Base-by-base conservation (phyloP, 2,113 vertebrate genomes). In the Hirundichthys speculiger region DNA sequence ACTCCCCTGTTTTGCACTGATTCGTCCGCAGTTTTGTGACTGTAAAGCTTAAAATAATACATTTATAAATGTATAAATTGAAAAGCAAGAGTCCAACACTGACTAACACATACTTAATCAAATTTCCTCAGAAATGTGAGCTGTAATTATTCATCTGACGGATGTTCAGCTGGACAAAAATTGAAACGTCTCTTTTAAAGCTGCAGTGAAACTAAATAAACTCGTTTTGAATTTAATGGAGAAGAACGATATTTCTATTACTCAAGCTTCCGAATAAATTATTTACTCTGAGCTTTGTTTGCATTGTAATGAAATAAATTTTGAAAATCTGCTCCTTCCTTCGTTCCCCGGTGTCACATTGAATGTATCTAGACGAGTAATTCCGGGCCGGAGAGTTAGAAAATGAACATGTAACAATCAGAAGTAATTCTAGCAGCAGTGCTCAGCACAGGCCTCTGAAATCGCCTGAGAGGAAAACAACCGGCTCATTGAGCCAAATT, bases 331-430 rank as follows among this genome's bases (percentile, higher is more conserved):
- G 39, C 18, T 41, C 34, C n/a, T 58, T 73, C 18, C 64, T 72
- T 58, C 55, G 59, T 43, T 20, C 58, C 38, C 16, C 48, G 13
- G 25, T 56, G 56, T 64, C 60, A 62, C 22, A 51, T 25, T 57
- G 66, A 72, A 69, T 58, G 48, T 45, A 79, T 68, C 39, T 53
- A 19, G 38, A 50, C 4, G 13, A 63, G 22, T 50, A 13, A 56
- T 27, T 54, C 60, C 54, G 45, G 46, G 61, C 19, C 4, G 21
- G 59, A 55, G 22, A 58, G 19, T 64, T 30, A n/a, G n/a, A 40
- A 65, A 75, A 77, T 72, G 46, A 68, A 65, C 22, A 18, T 24
- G 62, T 41, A 64, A 48, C 49, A 72, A 75, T 73, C 39, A 58
- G 46, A 57, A 53, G 59, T 52, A 18, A 58, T 62, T 65, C 25